Conservation (phyloP, 2,113 vertebrate species). For the Macheiramphus alcinus region DNA sequence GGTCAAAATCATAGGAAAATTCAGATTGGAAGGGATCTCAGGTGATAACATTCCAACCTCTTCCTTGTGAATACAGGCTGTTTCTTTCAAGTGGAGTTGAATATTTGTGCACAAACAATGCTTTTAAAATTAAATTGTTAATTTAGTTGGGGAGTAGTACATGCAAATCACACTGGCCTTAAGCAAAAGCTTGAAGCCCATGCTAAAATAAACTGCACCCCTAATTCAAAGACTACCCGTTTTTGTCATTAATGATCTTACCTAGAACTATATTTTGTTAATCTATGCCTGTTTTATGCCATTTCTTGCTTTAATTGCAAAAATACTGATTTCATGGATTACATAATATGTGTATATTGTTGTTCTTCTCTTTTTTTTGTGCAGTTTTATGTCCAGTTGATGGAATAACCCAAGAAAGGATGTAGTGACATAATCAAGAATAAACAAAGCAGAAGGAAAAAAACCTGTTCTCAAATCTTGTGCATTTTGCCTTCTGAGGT, state of each 20-base stretch:
- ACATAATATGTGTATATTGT: not conserved
- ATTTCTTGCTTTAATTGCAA: not conserved
- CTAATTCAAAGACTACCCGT: not conserved
- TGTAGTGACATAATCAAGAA: not conserved
- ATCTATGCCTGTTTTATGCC: not conserved
- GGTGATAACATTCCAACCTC: not conserved
- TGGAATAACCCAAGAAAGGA: not conserved
- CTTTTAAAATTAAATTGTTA: not conserved
- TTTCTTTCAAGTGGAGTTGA: not conserved
- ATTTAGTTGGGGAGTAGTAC: not conserved
- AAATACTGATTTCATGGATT: not conserved
- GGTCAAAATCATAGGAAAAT: not conserved
- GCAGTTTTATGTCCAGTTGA: not conserved
- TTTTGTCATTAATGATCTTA: not conserved
- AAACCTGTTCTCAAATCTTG: not conserved
- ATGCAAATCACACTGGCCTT: not conserved
- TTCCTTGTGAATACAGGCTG: accelerated
- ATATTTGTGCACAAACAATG: not conserved
- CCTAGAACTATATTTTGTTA: not conserved
- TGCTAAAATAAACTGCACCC: not conserved
- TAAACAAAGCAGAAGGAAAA: not conserved
- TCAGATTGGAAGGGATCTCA: not conserved
- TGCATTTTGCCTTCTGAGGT: not conserved
- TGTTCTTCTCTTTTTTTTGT: not conserved
- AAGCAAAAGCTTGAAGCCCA: not conserved